Conservation (phyloP, 1,140 invertebrate genomes). For the fruit fly (Drosophila melanogaster) region Release_6_plus_ISO1_MT NC_004354.4:4292001-4292500, state of each 20-base stretch:
- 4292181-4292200: neutral
- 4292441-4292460: no score
- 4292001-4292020: slow-evolving; percentile 10
- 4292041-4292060: neutral
- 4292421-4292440: slow-evolving; percentile 5
- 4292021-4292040: neutral
- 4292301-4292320: slow-evolving; percentile 22
- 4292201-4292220: neutral
- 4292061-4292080: neutral
- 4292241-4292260: neutral
- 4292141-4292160: neutral
- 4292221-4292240: neutral
- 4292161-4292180: neutral
- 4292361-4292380: slow-evolving; percentile 10
- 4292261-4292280: neutral
- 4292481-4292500: neutral
- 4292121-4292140: no score
- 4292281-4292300: neutral
- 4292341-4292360: slow-evolving; percentile 57
- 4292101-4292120: no score
- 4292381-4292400: slow-evolving; percentile 32
- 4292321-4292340: slow-evolving; percentile 65
- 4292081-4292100: no score
- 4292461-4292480: no score
- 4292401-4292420: slow-evolving; percentile 40